Evolutionary conservation across 2,888 invertebrate genomes (phyloP), one percentile per base, ranked within the genome.

Genomic region (Phyllotreta cruciferae): DNA sequence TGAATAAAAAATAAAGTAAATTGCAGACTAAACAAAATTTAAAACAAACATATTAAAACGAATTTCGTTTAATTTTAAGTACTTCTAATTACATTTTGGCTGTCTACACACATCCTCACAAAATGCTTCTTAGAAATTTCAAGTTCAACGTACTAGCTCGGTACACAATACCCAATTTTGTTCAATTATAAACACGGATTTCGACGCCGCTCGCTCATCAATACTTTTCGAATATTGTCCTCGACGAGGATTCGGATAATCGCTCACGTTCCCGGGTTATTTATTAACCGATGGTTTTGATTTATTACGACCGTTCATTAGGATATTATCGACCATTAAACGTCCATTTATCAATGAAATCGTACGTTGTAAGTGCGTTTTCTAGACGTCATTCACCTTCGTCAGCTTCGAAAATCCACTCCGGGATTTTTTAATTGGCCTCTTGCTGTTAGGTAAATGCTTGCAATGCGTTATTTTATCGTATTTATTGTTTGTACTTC

Each of bases 381-480:
- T 47, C 34, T 14, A 47, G 47, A 47, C 47, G 45, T 45, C 45
- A 56, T 1, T 47, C 38, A 24, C 24, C 24, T 24, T 56, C 49
- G 56, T 38, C 45, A 56, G 13, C 24, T 47, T 47, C 36, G 35
- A 37, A 47, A 47, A 56, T 56, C 45, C 14, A 42, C 56, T 56
- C 8, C 34, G 42, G 61, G 56, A 61, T 62, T 56, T 62, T 62
- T 37, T 62, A 62, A 62, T 62, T 62, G 62, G 62, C 50, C 56
- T 44, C 56, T 47, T 37, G 49, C 62, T 62, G 62, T 37, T 42
- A 56, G 42, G 38, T n/a, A 10, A 54, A 41, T 39, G 44, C 36
- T 37, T 45, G 1, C 1, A 1, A 24, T 3, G 24, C 24, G 37
- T 14, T 36, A 37, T 10, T 38, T 38, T 35, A 35, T 38, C 13